A percentile compares a stretch with the other conserved stretches of the same genome.
Evolutionary conservation across 2,113 vertebrate genomes (phyloP).

Genomic region (Plectropomus leopardus): DNA sequence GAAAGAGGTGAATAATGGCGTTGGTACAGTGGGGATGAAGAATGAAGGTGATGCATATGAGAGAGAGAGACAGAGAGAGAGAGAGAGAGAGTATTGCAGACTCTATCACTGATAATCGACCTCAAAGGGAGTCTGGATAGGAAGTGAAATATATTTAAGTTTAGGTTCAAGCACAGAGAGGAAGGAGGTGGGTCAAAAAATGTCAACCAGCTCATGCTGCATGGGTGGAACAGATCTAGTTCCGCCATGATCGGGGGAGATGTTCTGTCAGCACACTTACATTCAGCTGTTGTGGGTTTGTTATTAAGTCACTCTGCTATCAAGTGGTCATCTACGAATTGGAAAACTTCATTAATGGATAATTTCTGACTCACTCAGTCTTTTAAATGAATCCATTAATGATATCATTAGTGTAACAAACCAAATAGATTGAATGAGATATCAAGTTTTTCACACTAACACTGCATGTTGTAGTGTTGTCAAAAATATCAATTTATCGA

Average conservation of each 20-base stretch:
- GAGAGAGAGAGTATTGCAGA: conserved; percentile 10
- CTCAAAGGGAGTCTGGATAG: conserved; percentile 33
- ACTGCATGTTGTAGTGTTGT: neutral
- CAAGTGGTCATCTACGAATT: neutral
- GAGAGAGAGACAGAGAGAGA: conserved; percentile 29
- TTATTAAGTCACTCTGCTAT: conserved; percentile 1
- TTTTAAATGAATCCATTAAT: conserved; percentile 9
- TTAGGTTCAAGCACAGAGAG: neutral
- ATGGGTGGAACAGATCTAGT: neutral
- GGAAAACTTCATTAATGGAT: neutral
- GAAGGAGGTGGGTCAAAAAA: neutral
- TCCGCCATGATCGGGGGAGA: neutral
- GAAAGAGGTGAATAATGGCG: conserved; percentile 54
- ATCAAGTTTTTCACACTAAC: neutral
- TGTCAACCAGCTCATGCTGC: neutral
- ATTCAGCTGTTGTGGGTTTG: neutral
- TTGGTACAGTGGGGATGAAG: conserved; percentile 43
- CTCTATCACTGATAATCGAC: conserved; percentile 46
- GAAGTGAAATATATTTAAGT: conserved; percentile 48
- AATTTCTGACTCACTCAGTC: neutral
- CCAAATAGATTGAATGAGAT: neutral
- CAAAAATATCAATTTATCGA: too few species aligned
- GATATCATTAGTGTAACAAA: neutral
- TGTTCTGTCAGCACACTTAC: neutral
- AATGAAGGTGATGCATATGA: conserved; percentile 64